These are phyloP conservation scores for Loripinus fragilis DNA, from an alignment of 2,888 invertebrate species.

Conservation along the genomic window DNA sequence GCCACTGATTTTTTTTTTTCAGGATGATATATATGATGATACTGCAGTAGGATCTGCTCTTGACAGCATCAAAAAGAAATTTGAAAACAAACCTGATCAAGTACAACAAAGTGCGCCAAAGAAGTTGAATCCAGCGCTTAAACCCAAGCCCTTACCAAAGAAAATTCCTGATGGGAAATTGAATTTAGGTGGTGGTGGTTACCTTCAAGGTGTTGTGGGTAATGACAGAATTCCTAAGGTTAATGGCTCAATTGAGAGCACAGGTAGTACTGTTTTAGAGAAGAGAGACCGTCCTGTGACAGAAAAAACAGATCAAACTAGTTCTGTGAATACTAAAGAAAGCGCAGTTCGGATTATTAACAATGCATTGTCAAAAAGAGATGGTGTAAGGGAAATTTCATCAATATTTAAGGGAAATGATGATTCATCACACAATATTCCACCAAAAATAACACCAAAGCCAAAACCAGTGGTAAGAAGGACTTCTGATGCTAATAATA, in stretches of 20 bases:
- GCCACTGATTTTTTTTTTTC: background rate
- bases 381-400: constrained; percentile 41
- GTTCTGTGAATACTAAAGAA: background rate
- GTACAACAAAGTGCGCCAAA: background rate
- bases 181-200: constrained; percentile 34
- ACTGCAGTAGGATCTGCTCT: constrained; percentile 15
- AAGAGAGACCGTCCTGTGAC: background rate
- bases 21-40: constrained; percentile 55
- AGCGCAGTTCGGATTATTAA: background rate
- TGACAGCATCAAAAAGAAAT: constrained; percentile 12
- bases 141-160: constrained; percentile 11
- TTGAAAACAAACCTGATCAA: constrained; percentile 3
- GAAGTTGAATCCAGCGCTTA: constrained; percentile 11
- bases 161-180: constrained; percentile 9
- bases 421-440: constrained; percentile 8
- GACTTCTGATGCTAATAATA: constrained; percentile 32
- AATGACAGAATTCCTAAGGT: constrained; percentile 15
- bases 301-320: background rate
- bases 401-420: constrained; percentile 22
- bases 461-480: constrained; percentile 25
- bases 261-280: constrained; percentile 8
- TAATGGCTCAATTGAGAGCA: background rate
- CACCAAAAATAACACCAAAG: constrained; percentile 39
- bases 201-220: constrained; percentile 17
- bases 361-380: constrained; percentile 12